Conservation (phyloP, 2,113 vertebrate species). For the Desmodus rotundus region DNA sequence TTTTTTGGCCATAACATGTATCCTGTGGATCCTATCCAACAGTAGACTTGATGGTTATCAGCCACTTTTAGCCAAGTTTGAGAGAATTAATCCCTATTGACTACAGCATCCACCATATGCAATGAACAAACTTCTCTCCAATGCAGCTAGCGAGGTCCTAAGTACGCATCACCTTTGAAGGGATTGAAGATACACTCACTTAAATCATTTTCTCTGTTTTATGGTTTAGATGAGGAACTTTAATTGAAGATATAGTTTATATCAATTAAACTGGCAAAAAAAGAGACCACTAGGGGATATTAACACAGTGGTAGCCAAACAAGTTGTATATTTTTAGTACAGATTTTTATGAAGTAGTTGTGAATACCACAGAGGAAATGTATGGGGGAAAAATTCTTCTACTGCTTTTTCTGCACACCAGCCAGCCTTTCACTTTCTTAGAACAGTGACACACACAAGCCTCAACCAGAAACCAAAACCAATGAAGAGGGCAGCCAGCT, state of each 20-base stretch:
- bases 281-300: not conserved
- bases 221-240: not conserved
- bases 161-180: not conserved
- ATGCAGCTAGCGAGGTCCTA: not conserved
- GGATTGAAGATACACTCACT: not conserved
- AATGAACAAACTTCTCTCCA: not conserved
- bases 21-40: not conserved
- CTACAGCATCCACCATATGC: not conserved
- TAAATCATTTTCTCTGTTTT: not conserved
- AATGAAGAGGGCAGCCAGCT: not conserved
- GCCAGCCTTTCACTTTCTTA: slow-evolving; percentile 7
- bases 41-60: not conserved
- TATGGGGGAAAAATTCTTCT: not conserved
- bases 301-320: not conserved
- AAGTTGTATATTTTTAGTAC: not conserved
- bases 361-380: not conserved
- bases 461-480: not conserved
- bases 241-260: not conserved
- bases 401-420: not conserved
- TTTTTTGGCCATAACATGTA: not conserved
- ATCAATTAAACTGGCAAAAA: not conserved
- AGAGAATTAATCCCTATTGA: not conserved
- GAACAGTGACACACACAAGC: not conserved
- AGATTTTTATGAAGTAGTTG: not conserved
- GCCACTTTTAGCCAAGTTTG: not conserved